Percentiles rank a stretch among this genome's conserved stretches.
Conservation (phyloP, 2,797 vertebrate genomes). For the Acridotheres tristis region DNA sequence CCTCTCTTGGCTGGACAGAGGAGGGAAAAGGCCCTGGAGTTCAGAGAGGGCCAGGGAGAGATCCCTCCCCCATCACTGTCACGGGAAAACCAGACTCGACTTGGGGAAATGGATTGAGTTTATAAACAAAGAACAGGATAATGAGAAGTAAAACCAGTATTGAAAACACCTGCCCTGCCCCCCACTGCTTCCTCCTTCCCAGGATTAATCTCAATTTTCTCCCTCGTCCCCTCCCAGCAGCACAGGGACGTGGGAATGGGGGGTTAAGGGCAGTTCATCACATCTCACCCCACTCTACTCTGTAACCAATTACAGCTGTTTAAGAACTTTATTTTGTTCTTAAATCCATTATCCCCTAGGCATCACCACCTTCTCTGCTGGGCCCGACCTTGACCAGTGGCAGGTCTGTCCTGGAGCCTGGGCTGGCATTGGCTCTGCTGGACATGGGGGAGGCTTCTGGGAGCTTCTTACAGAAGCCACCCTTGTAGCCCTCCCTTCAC, state of each 20-base stretch:
- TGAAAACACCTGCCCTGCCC: rapidly evolving
- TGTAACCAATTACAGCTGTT: neutral
- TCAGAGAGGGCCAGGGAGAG: neutral
- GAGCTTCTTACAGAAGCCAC: neutral
- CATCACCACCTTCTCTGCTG: neutral
- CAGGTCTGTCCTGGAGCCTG: neutral
- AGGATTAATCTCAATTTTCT: neutral
- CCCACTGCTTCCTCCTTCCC: rapidly evolving
- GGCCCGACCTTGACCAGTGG: neutral
- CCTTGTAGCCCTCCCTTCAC: neutral
- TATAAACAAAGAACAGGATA: neutral
- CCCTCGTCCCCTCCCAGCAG: neutral
- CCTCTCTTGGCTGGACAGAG: neutral
- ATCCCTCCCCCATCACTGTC: neutral
- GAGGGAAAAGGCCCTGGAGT: neutral
- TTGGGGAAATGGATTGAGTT: neutral
- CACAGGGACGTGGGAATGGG: too few relatives aligned
- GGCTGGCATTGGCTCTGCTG: neutral
- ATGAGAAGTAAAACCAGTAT: neutral
- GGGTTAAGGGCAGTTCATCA: neutral
- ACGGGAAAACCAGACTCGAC: rapidly evolving
- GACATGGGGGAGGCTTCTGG: neutral
- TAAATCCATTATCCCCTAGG: neutral
- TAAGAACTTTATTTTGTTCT: neutral
- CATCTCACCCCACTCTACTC: neutral